Conservation (phyloP, 2,113 vertebrate genomes). For the Carassius gibelio region DNA sequence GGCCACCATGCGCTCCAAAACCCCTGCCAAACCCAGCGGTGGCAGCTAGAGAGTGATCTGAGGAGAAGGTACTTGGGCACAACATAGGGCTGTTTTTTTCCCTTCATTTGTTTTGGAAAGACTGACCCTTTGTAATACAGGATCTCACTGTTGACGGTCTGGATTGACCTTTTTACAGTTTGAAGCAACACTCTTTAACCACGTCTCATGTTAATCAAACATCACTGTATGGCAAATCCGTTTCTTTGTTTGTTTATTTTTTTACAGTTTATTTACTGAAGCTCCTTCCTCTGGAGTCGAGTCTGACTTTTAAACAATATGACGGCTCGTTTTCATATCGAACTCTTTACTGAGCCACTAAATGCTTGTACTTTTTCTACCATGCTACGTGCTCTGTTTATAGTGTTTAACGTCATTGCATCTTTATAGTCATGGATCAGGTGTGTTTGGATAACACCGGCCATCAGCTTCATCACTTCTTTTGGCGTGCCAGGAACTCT, state of each 20-base stretch:
- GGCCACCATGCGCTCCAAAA: slow-evolving; percentile 79
- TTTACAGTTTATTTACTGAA: not conserved
- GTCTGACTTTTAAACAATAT: not conserved
- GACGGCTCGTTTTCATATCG: slow-evolving; percentile 19
- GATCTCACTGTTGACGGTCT: not conserved
- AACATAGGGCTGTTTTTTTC: not conserved
- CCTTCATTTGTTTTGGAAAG: slow-evolving; percentile 7
- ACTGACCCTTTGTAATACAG: slow-evolving; percentile 24
- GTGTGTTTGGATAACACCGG: not conserved
- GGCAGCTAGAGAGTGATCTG: slow-evolving; percentile 62
- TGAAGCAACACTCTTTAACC: slow-evolving; percentile 9
- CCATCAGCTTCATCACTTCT: not conserved
- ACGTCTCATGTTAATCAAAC: not conserved
- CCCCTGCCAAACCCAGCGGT: slow-evolving; percentile 81
- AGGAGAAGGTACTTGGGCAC: slow-evolving; percentile 4
- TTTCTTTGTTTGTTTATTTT: not conserved
- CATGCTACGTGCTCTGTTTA: not conserved
- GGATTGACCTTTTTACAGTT: not conserved
- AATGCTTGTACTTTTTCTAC: slow-evolving; percentile 34
- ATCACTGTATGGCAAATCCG: not conserved
- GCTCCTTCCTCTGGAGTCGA: not conserved
- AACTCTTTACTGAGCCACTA: slow-evolving; percentile 20
- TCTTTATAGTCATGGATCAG: slow-evolving; percentile 12
- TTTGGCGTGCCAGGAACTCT: slow-evolving; percentile 8
- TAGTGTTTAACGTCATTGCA: slow-evolving; percentile 24